phyloP scores from a whole-genome alignment of 2,113 vertebrate species.

The Lepus europaeus region DNA sequence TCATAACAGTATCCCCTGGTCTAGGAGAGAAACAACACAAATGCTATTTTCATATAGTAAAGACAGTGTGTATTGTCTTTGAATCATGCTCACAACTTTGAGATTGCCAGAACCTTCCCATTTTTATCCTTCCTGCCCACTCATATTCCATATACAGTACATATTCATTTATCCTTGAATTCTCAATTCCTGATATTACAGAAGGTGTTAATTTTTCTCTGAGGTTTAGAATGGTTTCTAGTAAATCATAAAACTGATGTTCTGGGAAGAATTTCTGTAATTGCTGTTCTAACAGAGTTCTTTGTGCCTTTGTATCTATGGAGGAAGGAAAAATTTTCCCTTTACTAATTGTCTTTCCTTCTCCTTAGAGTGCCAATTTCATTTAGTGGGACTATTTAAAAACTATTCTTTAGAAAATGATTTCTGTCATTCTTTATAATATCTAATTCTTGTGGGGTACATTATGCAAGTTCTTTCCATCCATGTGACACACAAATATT shows the following conservation, averaged over 20 bases:
- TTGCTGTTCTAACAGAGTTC: slow-evolving; percentile 63
- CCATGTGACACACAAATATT: slow-evolving; percentile 68
- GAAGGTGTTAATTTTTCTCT: slow-evolving; percentile 63
- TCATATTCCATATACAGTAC: slow-evolving; percentile 16
- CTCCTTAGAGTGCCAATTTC: slow-evolving; percentile 58
- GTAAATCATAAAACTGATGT: slow-evolving; percentile 78
- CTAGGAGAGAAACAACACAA: slow-evolving; percentile 43
- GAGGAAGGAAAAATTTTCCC: slow-evolving; percentile 58
- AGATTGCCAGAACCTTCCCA: slow-evolving; percentile 8
- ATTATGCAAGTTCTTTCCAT: slow-evolving; percentile 64
- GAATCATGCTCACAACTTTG: not conserved
- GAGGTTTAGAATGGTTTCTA: slow-evolving; percentile 61
- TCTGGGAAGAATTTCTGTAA: slow-evolving; percentile 72
- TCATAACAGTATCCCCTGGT: slow-evolving; percentile 26
- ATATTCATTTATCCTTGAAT: slow-evolving; percentile 42
- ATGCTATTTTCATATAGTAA: slow-evolving; percentile 30
- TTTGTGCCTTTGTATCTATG: slow-evolving; percentile 67
- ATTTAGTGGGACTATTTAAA: slow-evolving; percentile 73
- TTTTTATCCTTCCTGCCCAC: slow-evolving; percentile 6
- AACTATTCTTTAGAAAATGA: slow-evolving; percentile 75
- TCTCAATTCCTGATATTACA: slow-evolving; percentile 48
- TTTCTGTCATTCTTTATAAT: slow-evolving; percentile 73
- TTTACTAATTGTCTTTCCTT: slow-evolving; percentile 67
- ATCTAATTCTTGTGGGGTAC: slow-evolving; percentile 65
- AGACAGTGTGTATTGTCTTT: slow-evolving; percentile 1